These are phyloP conservation scores for Melanostoma scalare DNA, from an alignment of 2,888 invertebrate species.

Conservation along the genomic window DNA sequence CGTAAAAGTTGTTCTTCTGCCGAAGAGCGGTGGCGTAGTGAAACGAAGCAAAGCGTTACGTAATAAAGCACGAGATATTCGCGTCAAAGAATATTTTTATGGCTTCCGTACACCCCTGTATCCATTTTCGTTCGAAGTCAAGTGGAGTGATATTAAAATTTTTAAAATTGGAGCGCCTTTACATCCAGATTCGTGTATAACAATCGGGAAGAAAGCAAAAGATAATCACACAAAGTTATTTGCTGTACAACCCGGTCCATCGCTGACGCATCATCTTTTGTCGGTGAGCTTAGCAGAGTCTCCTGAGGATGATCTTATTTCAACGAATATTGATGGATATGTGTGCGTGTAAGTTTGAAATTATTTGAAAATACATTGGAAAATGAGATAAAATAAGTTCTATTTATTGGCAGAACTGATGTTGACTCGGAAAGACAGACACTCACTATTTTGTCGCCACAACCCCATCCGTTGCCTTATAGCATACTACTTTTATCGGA, in stretches of 20 bases:
- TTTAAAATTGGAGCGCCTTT: constrained; percentile 97
- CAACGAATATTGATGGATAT: constrained; percentile 94
- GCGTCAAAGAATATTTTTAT: constrained; percentile 97
- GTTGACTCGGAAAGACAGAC: constrained; percentile 94
- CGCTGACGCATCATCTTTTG: constrained; percentile 93
- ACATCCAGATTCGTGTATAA: constrained; percentile 97
- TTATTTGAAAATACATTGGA: neutral
- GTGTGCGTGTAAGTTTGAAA: constrained; percentile 92
- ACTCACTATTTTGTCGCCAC: constrained; percentile 95
- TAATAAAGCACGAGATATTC: constrained; percentile 89
- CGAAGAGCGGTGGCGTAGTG: constrained; percentile 98
- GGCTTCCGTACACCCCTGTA: constrained; percentile 91
- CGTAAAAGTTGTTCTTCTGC: constrained; percentile 94
- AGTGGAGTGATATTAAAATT: constrained; percentile 93
- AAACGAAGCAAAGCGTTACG: constrained; percentile 90
- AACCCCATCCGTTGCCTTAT: constrained; percentile 95
- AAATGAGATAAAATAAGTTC: constrained; percentile 4
- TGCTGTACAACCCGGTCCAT: constrained; percentile 88
- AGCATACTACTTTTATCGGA: constrained; percentile 94
- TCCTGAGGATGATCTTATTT: constrained; percentile 92
- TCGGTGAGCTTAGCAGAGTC: constrained; percentile 93
- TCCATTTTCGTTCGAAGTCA: constrained; percentile 97
- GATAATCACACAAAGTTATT: constrained; percentile 96
- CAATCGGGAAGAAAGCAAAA: constrained; percentile 95
- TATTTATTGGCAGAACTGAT: constrained; percentile 87